These are phyloP conservation scores for Eupithecia tripunctaria DNA, from an alignment of 2,888 invertebrate species.

Conservation along the genomic window DNA sequence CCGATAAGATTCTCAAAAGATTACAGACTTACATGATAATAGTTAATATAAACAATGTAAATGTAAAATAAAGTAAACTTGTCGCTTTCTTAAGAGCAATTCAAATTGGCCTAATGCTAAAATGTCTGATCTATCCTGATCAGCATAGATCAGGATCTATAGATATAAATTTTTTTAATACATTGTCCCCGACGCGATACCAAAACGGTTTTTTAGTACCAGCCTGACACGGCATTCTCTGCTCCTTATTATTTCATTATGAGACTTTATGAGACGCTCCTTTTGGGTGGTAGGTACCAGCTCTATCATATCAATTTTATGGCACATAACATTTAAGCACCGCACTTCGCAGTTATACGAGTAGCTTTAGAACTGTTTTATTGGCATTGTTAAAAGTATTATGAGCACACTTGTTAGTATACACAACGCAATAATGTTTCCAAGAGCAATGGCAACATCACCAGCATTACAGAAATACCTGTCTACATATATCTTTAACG, in stretches of 20 bases:
- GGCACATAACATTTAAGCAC: conserved; percentile 5
- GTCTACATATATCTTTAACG: too few relatives aligned
- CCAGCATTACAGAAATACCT: too few relatives aligned
- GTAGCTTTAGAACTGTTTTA: conserved; percentile 10
- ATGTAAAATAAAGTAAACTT: neutral
- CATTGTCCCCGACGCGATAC: neutral
- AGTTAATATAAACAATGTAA: neutral
- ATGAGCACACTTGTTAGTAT: conserved; percentile 9
- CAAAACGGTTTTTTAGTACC: neutral
- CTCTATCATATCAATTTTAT: conserved; percentile 7
- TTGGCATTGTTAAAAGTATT: conserved; percentile 6
- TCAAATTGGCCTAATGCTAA: neutral
- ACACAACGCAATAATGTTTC: neutral
- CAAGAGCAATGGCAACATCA: neutral
- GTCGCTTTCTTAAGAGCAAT: neutral
- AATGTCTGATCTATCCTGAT: neutral
- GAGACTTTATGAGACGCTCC: neutral
- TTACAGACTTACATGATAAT: neutral
- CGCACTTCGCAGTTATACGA: conserved; percentile 2
- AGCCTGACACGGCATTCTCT: neutral
- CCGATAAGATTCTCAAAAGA: neutral
- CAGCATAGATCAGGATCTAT: too few relatives aligned
- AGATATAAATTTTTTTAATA: too few relatives aligned
- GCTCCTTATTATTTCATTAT: neutral
- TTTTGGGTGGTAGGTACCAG: neutral